phyloP scores from a whole-genome alignment of 2,797 vertebrate genomes.

The Halcyon leucocephala region DNA sequence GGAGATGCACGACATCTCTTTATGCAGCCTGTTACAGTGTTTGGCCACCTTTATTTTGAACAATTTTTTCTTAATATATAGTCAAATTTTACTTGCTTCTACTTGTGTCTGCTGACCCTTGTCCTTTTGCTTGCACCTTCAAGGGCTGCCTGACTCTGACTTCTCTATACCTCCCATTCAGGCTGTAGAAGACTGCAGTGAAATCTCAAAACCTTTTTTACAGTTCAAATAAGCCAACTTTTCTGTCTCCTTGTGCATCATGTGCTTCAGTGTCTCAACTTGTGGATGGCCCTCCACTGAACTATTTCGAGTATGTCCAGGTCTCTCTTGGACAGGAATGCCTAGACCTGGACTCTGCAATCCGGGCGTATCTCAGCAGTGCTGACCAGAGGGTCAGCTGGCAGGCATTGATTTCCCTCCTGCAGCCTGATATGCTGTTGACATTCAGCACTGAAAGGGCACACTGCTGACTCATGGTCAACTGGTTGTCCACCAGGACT shows the following conservation, averaged over 20 bases:
- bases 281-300: not conserved
- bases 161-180: not conserved
- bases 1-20: not conserved
- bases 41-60: not conserved
- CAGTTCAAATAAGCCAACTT: not conserved
- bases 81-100: not conserved
- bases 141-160: not conserved
- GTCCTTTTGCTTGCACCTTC: not conserved
- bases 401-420: not conserved
- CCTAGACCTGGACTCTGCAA: not conserved
- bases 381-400: not conserved
- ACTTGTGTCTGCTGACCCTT: not conserved
- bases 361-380: not conserved
- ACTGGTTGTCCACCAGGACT: not conserved
- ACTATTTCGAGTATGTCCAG: not conserved
- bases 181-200: not conserved
- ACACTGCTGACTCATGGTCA: not conserved
- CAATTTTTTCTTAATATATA: not conserved
- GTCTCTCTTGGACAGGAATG: not conserved
- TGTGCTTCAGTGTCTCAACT: not conserved
- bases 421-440: not conserved
- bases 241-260: not conserved
- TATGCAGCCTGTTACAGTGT: not conserved
- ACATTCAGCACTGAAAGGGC: not conserved
- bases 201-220: not conserved